A percentile compares a stretch with the other conserved stretches of the same genome.
phyloP scores from a whole-genome alignment of 2,113 vertebrate genomes.

The Centrocercus urophasianus region DNA sequence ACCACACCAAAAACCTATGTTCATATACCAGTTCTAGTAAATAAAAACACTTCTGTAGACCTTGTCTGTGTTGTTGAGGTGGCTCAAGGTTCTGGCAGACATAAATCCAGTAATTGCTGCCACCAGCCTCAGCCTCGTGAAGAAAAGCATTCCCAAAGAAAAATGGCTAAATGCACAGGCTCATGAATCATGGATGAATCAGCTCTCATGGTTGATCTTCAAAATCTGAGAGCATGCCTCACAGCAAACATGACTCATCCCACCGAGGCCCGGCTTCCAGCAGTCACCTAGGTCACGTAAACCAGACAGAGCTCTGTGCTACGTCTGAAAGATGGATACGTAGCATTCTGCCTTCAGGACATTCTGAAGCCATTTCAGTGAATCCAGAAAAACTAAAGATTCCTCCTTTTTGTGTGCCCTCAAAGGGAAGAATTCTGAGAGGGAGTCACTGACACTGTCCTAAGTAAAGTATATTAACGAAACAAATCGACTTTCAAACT shows the following conservation, averaged over 20 bases:
- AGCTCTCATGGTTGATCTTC: constrained; percentile 29
- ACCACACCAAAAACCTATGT: not conserved
- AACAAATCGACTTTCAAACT: not conserved
- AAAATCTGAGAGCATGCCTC: constrained; percentile 8
- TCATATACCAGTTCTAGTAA: not conserved
- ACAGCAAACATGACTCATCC: constrained; percentile 36
- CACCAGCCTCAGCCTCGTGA: not conserved
- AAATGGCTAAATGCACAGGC: constrained; percentile 36
- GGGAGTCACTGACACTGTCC: not conserved
- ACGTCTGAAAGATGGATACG: not conserved
- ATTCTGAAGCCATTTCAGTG: not conserved
- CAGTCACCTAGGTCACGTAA: not conserved
- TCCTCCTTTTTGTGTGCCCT: not conserved
- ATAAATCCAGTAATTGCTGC: constrained; percentile 40
- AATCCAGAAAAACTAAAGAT: not conserved
- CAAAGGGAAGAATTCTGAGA: not conserved
- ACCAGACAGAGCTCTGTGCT: not conserved
- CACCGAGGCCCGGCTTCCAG: not conserved
- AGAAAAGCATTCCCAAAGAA: constrained; percentile 51
- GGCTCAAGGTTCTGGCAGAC: not conserved
- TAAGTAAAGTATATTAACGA: not conserved
- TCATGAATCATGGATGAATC: constrained; percentile 62
- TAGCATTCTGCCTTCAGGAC: not conserved
- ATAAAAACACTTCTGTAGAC: not conserved
- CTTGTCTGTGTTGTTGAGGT: not conserved